Conservation (phyloP, 30 jellyfish, hydroid and myxozoan genomes). For the Turritopsis dohrnii region DNA sequence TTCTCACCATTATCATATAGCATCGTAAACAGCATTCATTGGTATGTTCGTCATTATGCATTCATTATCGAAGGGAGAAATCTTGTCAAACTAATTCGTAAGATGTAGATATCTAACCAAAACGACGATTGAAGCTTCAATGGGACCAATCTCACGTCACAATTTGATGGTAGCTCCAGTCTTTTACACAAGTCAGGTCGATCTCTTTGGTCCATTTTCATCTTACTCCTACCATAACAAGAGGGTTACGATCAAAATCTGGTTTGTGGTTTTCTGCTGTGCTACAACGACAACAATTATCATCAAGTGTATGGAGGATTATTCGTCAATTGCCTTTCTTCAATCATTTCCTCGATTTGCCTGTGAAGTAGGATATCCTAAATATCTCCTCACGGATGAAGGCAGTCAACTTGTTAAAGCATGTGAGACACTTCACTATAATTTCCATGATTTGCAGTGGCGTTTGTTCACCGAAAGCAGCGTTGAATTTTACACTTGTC, state of each 20-base stretch:
- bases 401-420: background rate
- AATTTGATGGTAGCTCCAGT: background rate
- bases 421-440: background rate
- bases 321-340: conserved; percentile 1
- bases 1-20: background rate
- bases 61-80: conserved; percentile 12
- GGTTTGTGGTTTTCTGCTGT: conserved; percentile 12
- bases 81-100: background rate
- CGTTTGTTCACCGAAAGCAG: background rate
- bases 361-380: conserved; percentile 12
- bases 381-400: conserved; percentile 18
- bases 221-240: background rate
- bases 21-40: background rate
- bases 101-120: conserved; percentile 1
- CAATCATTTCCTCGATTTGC: conserved; percentile 15
- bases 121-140: background rate
- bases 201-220: background rate
- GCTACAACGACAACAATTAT: conserved; percentile 2
- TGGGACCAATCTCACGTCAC: conserved; percentile 1
- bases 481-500: conserved; percentile 23
- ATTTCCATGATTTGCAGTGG: background rate
- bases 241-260: background rate
- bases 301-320: conserved; percentile 27
- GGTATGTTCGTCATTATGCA: background rate
- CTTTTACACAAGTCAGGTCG: background rate